phyloP scores from a whole-genome alignment of 2,797 vertebrate species.

The Streptopelia turtur region DNA sequence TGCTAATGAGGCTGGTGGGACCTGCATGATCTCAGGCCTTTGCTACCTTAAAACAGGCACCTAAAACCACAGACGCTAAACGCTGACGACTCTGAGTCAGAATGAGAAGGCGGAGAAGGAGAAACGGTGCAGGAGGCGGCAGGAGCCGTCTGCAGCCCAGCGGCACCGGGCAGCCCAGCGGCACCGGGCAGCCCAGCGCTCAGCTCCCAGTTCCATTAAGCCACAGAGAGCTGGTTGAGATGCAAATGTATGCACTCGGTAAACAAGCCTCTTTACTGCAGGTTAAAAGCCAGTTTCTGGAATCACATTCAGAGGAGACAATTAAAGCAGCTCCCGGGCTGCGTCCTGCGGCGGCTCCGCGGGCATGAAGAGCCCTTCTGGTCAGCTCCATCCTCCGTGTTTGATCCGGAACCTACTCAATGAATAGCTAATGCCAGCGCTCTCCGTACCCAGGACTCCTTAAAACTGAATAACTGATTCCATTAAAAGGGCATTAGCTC shows the following conservation, averaged over 20 bases:
- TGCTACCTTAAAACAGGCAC: not conserved
- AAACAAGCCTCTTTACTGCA: conserved; percentile 41
- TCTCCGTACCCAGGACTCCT: conserved; percentile 54
- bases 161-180: not conserved
- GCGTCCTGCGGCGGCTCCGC: not conserved
- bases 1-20: not conserved
- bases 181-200: not conserved
- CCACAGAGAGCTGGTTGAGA: not conserved
- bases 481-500: conserved; percentile 76
- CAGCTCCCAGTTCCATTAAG: not conserved
- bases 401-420: conserved; percentile 66
- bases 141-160: not conserved
- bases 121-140: not conserved
- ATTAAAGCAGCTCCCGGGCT: conserved; percentile 21
- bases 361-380: conserved; percentile 11
- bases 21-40: not conserved
- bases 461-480: conserved; percentile 74
- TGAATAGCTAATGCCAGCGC: conserved; percentile 49
- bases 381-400: conserved; percentile 24
- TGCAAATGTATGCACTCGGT: conserved; percentile 46
- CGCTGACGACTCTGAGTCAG: not conserved
- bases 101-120: not conserved
- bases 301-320: conserved; percentile 24
- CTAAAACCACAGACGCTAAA: accelerated
- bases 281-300: conserved; percentile 53